Base-by-base conservation (phyloP, 35 echinoderm and acorn worm species). In the Acanthaster planci region DNA sequence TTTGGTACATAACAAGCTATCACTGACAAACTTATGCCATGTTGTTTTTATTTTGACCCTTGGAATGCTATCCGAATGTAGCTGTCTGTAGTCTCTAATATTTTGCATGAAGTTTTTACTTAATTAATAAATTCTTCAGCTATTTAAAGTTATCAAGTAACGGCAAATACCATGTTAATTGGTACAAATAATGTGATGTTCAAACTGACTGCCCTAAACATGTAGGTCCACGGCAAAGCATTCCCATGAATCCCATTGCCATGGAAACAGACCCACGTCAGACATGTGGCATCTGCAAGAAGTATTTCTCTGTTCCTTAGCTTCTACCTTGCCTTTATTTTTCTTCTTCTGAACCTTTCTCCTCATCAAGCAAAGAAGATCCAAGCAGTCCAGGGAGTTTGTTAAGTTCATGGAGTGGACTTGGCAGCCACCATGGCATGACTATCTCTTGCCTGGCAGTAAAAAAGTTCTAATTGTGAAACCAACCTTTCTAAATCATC, bases 271-370 rank as follows among this genome's bases (percentile, higher is more conserved):
- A 82, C 19, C 22, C 77, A 0, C 39, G 50, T n/a, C 59, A 91
- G 19, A 91, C 39, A 36, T 95, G 93, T 79, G 75, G 84, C 55
- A 84, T 90, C 38, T 98, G 95, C 67, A 93, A 90, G 76, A 84
- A 81, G 68, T 80, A 88, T 31, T 91, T 80, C 47, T 90, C 76
- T 32, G 95, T 94, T 64, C 95, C 95, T 22, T 85, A 92, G 19
- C 77, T 98, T n/a, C 81, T 98, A 31, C 95, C 95, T 39, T 98
- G 95, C 67, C 89, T 98, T 27, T 91, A 98, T 80, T 19, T 34
- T 47, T 17, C 93, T 91, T 82, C 77, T 98, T 9, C 64, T 80
- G 47, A 82, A 68, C 18, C 79, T 98, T 12, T 88, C 93, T 9
- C 68, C 95, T 38, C 85, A 88, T 35, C 93, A 8, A 90, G 55